Evolutionary conservation across 2,797 vertebrate genomes (phyloP), one percentile per base, ranked within the genome.

Genomic region (Scyliorhinus canicula): DNA sequence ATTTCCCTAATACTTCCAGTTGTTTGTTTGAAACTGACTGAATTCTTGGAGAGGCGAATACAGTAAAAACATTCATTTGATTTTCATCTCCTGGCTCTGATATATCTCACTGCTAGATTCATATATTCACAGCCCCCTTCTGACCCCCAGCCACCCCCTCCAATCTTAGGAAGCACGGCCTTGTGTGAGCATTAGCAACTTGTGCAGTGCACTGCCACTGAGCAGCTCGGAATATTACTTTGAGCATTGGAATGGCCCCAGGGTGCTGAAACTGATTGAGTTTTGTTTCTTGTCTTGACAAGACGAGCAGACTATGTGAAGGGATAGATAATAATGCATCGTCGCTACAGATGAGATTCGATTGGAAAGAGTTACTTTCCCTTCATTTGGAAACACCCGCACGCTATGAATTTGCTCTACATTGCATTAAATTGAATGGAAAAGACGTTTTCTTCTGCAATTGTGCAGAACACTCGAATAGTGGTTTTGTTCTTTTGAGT

Each of bases 221-320:
- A 97, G 95, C 96, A 96, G 95, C 96, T 96, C 96, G 96, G 96
- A 96, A 96, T 97, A 97, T 97, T 97, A 97, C 96, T 97, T 96
- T 96, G 97, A 97, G 96, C 97, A 97, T 96, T 97, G 96, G 95
- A 97, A 97, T 95, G 95, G 96, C 97, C 97, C 96, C 0, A 95
- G 96, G 96, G 96, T 96, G 96, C 96, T 97, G 97, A 96, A 98
- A 97, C 96, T 97, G 97, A 98, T 98, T 97, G 96, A 97, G 97
- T 97, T 98, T 97, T 97, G n/a, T n/a, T 97, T 97, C 98, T 97
- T 97, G 95, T 91, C 96, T 96, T 98, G 97, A 97, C 97, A 97
- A 97, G 96, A 97, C 93, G 96, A 97, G 96, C 96, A 95, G 95
- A 95, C 96, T 96, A 95, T 95, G 95, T 97, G 96, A 97, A 96